Percentiles rank a stretch among this genome's conserved stretches.
Conservation (phyloP, 2,797 vertebrate genomes). For the Onychomys arenicola region DNA sequence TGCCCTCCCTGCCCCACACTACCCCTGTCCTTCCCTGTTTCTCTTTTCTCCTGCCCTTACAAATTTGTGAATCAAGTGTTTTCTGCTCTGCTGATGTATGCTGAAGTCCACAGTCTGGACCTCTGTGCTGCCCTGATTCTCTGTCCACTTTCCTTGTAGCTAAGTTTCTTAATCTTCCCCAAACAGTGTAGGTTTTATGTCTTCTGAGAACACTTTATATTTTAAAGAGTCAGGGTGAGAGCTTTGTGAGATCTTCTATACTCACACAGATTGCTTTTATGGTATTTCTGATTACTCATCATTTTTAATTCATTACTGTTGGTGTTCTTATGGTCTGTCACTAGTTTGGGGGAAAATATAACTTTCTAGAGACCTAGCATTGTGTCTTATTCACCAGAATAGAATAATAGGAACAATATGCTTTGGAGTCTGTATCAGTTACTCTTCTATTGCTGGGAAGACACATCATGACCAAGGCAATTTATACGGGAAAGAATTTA, state of each 20-base stretch:
- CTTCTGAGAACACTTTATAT: neutral
- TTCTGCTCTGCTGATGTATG: neutral
- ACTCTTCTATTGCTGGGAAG: neutral
- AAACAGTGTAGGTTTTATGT: neutral
- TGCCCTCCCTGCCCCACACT: neutral
- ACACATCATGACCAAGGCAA: neutral
- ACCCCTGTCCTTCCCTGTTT: neutral
- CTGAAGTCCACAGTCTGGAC: neutral
- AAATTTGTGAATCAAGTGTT: neutral
- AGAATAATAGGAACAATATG: neutral
- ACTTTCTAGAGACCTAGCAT: neutral
- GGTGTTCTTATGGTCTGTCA: neutral
- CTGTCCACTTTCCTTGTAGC: neutral
- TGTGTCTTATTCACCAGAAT: neutral
- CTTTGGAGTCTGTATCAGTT: neutral
- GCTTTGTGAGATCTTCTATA: neutral
- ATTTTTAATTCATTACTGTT: neutral
- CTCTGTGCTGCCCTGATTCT: neutral
- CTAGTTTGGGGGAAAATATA: neutral
- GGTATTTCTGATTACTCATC: neutral
- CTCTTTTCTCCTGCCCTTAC: neutral
- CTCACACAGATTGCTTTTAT: neutral
- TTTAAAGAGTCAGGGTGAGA: neutral
- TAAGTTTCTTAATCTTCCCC: neutral
- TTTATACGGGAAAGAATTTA: neutral